Evolutionary conservation across 2,888 invertebrate species (phyloP).

Genomic region (Cremastobaeus sp.): DNA sequence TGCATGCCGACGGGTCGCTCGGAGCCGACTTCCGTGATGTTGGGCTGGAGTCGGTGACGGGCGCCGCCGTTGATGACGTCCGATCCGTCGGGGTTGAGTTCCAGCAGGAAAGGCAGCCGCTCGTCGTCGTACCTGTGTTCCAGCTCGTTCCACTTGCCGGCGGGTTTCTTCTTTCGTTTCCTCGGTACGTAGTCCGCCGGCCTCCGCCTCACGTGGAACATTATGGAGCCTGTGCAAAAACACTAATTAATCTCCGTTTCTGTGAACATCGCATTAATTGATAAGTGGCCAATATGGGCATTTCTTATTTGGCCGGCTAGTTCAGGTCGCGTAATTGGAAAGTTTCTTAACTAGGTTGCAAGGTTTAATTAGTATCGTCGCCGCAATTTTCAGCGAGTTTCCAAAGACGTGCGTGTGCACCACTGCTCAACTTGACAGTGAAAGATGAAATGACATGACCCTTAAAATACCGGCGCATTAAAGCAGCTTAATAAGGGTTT

Average conservation of each 20-base stretch:
- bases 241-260: background rate
- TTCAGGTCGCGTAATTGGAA: too few relatives aligned
- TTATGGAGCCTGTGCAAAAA: conserved; percentile 88
- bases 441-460: conserved; percentile 40
- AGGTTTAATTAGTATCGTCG: too few relatives aligned
- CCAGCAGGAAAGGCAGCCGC: conserved; percentile 85
- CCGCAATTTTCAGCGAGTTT: too few relatives aligned
- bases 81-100: conserved; percentile 88
- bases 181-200: conserved; percentile 94
- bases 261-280: too few relatives aligned
- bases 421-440: conserved; percentile 44
- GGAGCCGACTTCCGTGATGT: conserved; percentile 86
- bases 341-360: too few relatives aligned
- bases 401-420: too few relatives aligned
- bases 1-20: conserved; percentile 84
- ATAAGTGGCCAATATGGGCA: too few relatives aligned
- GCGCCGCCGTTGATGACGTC: conserved; percentile 76
- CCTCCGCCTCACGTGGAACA: conserved; percentile 96
- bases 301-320: too few relatives aligned
- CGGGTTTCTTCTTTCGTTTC: conserved; percentile 90
- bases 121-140: conserved; percentile 80
- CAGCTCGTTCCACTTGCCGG: conserved; percentile 80
- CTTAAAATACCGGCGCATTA: conserved; percentile 44
- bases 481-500: conserved; percentile 56
- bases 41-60: conserved; percentile 81